These are phyloP conservation scores for Rotaria sp. DNA, from an alignment of 2,888 invertebrate species.

Conservation along the genomic window DNA sequence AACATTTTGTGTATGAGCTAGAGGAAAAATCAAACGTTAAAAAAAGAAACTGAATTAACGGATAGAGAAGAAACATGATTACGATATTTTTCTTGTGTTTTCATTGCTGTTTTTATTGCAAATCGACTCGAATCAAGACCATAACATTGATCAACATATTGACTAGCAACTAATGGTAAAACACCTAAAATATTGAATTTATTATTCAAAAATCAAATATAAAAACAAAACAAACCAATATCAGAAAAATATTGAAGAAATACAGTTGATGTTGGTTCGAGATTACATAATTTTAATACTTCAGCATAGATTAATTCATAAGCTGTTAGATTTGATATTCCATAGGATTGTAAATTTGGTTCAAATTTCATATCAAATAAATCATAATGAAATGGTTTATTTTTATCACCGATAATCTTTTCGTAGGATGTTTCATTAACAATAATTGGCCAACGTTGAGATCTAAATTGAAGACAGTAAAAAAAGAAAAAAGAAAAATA, in stretches of 20 bases:
- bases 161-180: not conserved
- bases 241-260: constrained; percentile 29
- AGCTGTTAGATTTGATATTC: not conserved
- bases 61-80: not conserved
- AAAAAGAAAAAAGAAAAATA: not conserved
- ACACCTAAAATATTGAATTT: not conserved
- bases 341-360: not conserved
- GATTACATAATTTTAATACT: constrained; percentile 20
- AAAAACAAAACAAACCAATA: not conserved
- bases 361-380: not conserved
- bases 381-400: not conserved
- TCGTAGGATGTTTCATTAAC: not conserved
- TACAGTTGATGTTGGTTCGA: constrained; percentile 3
- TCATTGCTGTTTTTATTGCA: not conserved
- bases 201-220: not conserved
- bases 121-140: not conserved
- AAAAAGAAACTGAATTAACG: not conserved
- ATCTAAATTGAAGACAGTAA: not conserved
- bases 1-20: constrained; percentile 2
- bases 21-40: not conserved
- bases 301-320: not conserved
- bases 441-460: constrained; percentile 3
- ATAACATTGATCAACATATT: constrained; percentile 11
- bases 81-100: constrained; percentile 14
- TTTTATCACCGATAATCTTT: not conserved